Percentiles rank a stretch among this genome's conserved stretches.
phyloP scores from a whole-genome alignment of 1,140 invertebrate genomes.

The Heliconius himera region DNA sequence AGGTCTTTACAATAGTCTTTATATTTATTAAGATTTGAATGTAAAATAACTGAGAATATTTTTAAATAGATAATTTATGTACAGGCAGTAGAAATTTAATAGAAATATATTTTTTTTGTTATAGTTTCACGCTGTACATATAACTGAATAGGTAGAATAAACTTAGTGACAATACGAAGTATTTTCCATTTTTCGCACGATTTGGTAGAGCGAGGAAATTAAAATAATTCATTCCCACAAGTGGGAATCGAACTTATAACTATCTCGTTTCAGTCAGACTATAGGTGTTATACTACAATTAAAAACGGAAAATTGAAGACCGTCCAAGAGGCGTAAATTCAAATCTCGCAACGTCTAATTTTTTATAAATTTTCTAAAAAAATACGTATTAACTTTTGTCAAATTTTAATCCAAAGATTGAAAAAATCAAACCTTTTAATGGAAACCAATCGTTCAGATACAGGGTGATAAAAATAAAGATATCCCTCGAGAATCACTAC shows the following conservation, averaged over 20 bases:
- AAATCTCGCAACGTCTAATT: too few relatives aligned
- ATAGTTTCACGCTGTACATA: background rate
- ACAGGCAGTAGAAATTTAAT: background rate
- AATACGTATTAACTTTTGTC: background rate
- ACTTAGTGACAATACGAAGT: too few relatives aligned
- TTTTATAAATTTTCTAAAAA: too few relatives aligned
- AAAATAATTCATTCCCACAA: too few relatives aligned
- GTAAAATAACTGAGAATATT: background rate
- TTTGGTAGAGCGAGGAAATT: too few relatives aligned
- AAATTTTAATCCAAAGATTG: background rate
- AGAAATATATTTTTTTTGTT: background rate
- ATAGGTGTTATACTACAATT: too few relatives aligned
- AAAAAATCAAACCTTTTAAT: conserved; percentile 10
- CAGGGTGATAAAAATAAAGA: conserved; percentile 30
- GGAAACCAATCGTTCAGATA: conserved; percentile 18
- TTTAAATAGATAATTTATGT: background rate
- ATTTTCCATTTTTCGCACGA: too few relatives aligned
- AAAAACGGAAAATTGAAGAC: too few relatives aligned
- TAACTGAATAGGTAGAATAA: too few relatives aligned
- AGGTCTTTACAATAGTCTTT: background rate
- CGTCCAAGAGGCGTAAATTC: too few relatives aligned
- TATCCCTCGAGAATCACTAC: conserved; percentile 35
- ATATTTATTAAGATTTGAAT: background rate
- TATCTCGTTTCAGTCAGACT: too few relatives aligned
- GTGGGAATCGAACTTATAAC: too few relatives aligned